Evolutionary conservation across 2,888 invertebrate species (phyloP).

Genomic region (Dryomyza anilis): DNA sequence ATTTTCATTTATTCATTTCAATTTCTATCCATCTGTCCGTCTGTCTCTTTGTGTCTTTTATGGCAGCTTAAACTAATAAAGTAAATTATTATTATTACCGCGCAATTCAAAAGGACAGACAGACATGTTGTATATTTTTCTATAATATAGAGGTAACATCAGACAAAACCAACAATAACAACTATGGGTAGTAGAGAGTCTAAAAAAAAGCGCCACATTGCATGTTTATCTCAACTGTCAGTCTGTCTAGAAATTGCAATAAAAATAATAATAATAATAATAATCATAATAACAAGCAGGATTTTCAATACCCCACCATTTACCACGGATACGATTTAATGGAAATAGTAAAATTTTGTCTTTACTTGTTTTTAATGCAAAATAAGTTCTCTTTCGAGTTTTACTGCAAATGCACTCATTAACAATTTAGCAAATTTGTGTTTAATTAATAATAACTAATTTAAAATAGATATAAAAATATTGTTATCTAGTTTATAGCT

Average conservation of each 20-base stretch:
- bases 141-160: not conserved
- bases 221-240: not conserved
- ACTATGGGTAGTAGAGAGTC: too few species aligned
- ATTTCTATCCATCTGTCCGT: not conserved
- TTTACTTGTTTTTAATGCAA: not conserved
- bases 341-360: too few species aligned
- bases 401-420: not conserved
- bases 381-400: not conserved
- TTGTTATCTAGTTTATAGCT: not conserved
- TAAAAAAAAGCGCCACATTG: too few species aligned
- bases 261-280: too few species aligned
- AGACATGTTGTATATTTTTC: too few species aligned
- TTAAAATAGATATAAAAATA: not conserved
- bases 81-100: conserved; percentile 59
- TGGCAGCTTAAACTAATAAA: conserved; percentile 58
- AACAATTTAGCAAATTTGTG: not conserved
- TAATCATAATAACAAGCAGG: too few species aligned
- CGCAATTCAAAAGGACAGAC: too few species aligned
- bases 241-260: not conserved
- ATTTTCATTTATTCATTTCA: conserved; percentile 15
- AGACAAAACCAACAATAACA: not conserved
- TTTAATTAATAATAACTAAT: not conserved
- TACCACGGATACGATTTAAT: too few species aligned
- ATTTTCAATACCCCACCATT: too few species aligned
- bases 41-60: conserved; percentile 38